Evolutionary conservation across 2,113 vertebrate species (phyloP).

Genomic region (Suncus etruscus): DNA sequence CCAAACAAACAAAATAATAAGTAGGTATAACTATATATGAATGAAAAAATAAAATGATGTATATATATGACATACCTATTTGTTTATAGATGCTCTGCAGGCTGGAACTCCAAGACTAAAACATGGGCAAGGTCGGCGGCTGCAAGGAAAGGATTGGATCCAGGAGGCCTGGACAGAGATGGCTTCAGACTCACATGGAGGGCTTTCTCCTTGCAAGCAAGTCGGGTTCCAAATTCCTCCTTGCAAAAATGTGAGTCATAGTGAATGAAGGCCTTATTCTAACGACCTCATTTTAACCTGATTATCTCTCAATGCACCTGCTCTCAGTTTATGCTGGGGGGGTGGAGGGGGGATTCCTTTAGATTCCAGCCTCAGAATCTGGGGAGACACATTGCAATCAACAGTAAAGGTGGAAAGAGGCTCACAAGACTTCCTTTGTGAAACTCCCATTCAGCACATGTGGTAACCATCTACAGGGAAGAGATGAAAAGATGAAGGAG

Average conservation of each 20-base stretch:
- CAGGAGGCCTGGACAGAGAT: neutral
- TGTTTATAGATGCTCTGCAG: neutral
- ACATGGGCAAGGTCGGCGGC: neutral
- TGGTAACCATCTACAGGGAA: neutral
- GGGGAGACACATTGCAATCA: neutral
- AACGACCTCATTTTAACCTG: neutral
- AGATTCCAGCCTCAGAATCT: neutral
- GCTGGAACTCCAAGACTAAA: neutral
- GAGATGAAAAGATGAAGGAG: neutral
- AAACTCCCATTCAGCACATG: neutral
- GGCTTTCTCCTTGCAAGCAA: rapidly evolving
- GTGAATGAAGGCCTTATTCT: too few species aligned
- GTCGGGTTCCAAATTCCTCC: neutral
- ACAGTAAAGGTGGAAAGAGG: neutral
- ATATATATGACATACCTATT: neutral
- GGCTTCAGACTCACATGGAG: neutral
- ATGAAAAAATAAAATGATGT: neutral
- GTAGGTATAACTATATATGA: neutral
- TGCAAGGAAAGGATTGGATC: neutral
- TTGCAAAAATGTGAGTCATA: neutral
- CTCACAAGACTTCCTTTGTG: neutral
- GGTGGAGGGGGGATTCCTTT: too few species aligned
- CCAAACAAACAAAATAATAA: too few species aligned
- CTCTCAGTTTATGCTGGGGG: neutral
- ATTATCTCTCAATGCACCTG: neutral